Percentiles rank a stretch among this genome's conserved stretches.
Conservation (phyloP, 1,140 invertebrate species). For the Anadara kagoshimensis region DNA sequence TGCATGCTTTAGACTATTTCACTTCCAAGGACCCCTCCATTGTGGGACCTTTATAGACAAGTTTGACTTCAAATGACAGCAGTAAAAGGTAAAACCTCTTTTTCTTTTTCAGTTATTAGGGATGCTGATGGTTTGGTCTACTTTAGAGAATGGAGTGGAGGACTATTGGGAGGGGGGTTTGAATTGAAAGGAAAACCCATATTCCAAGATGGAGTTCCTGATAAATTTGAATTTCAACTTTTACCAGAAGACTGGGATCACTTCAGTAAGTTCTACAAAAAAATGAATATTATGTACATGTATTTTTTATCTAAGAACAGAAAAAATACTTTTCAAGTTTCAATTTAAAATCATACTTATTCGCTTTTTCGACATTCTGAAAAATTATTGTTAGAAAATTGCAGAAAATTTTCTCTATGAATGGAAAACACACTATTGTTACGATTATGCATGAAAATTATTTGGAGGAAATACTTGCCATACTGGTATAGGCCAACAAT, state of each 20-base stretch:
- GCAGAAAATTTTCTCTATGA: too few relatives aligned
- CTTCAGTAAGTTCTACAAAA: constrained; percentile 78
- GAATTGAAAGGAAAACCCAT: constrained; percentile 87
- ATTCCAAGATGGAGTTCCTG: constrained; percentile 80
- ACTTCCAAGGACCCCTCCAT: neutral
- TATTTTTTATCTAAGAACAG: neutral
- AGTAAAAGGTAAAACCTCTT: neutral
- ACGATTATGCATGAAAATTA: too few relatives aligned
- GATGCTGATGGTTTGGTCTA: constrained; percentile 93
- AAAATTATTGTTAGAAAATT: neutral
- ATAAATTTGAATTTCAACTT: constrained; percentile 71
- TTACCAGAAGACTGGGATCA: constrained; percentile 91
- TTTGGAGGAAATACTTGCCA: too few relatives aligned
- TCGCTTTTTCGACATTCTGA: neutral
- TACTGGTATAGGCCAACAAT: too few relatives aligned
- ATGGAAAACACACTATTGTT: too few relatives aligned
- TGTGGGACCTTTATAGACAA: neutral
- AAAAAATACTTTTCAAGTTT: constrained; percentile 8
- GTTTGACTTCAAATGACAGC: neutral
- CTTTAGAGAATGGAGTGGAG: constrained; percentile 80
- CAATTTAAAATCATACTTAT: neutral
- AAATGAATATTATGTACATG: neutral
- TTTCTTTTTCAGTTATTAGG: constrained; percentile 79
- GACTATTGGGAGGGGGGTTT: constrained; percentile 86
- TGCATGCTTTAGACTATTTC: too few relatives aligned